These are phyloP conservation scores for Ceryle rudis DNA, from an alignment of 2,797 vertebrate species.

Conservation along the genomic window DNA sequence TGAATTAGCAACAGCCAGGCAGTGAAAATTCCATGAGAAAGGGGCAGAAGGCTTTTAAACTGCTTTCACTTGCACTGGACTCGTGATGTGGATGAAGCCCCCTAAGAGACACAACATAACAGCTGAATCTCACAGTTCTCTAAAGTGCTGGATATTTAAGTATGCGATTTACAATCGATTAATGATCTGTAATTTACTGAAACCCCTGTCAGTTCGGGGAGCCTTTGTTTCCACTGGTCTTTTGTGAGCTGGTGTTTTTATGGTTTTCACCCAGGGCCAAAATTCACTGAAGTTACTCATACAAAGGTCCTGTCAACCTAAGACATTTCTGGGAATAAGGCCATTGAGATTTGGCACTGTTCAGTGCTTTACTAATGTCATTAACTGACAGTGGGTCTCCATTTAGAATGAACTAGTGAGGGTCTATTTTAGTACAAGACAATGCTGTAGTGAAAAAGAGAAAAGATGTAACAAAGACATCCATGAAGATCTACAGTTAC, in stretches of 20 bases:
- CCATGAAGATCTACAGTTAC: slow-evolving; percentile 26
- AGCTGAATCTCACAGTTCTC: background rate
- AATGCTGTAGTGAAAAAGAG: slow-evolving; percentile 24
- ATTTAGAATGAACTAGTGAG: slow-evolving; percentile 53
- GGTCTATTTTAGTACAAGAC: slow-evolving; percentile 39
- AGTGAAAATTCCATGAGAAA: background rate
- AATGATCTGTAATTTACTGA: background rate
- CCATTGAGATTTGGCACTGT: slow-evolving; percentile 62
- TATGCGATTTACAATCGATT: background rate
- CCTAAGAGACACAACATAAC: background rate
- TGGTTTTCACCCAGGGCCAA: slow-evolving; percentile 45
- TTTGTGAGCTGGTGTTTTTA: slow-evolving; percentile 49
- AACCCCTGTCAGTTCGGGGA: background rate
- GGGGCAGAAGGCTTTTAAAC: background rate
- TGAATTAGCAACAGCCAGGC: background rate
- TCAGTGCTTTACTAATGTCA: slow-evolving; percentile 62
- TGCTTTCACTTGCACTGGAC: background rate
- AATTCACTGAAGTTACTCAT: slow-evolving; percentile 42
- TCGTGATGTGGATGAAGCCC: background rate
- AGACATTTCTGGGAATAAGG: slow-evolving; percentile 68
- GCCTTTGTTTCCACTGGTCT: slow-evolving; percentile 23
- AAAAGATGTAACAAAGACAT: slow-evolving; percentile 47
- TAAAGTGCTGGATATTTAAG: slow-evolving; percentile 23
- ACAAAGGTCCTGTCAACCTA: slow-evolving; percentile 63
- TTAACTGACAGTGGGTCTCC: slow-evolving; percentile 44